Percentiles rank a stretch among this genome's conserved stretches.
These are phyloP conservation scores for Agrotis ipsilon DNA, from an alignment of 2,888 invertebrate genomes.

Conservation along the genomic window DNA sequence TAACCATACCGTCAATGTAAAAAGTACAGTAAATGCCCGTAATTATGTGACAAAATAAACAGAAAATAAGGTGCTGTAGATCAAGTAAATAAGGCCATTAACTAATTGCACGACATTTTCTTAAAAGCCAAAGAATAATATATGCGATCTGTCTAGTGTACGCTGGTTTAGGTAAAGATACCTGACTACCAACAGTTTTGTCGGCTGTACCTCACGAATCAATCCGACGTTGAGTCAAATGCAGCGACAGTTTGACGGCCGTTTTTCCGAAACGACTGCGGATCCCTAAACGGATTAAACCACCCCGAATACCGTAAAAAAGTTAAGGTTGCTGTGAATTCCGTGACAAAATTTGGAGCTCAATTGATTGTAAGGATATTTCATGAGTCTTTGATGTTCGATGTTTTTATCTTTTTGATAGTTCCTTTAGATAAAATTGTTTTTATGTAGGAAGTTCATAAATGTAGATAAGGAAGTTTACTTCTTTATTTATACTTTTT, in stretches of 20 bases:
- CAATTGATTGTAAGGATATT: conserved; percentile 67
- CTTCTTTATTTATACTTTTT: conserved; percentile 13
- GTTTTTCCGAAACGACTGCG: conserved; percentile 30
- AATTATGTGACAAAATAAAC: too few species aligned
- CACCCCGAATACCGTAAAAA: conserved; percentile 61
- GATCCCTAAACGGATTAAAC: conserved; percentile 62
- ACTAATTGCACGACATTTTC: too few species aligned
- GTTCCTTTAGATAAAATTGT: conserved; percentile 14
- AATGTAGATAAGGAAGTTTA: conserved; percentile 18
- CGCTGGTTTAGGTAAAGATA: too few species aligned
- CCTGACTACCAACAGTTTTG: background rate
- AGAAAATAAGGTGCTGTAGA: too few species aligned
- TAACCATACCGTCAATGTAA: too few species aligned
- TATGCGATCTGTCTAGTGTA: too few species aligned
- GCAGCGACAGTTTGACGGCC: conserved; percentile 32
- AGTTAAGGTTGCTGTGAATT: conserved; percentile 63
- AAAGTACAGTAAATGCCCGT: too few species aligned
- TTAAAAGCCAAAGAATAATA: too few species aligned
- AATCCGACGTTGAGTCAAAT: conserved; percentile 31
- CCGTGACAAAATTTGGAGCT: conserved; percentile 61
- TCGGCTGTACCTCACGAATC: conserved; percentile 1
- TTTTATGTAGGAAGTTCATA: conserved; percentile 32
- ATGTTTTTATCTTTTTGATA: conserved; percentile 31
- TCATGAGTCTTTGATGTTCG: conserved; percentile 54
- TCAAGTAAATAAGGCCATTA: too few species aligned